Base-by-base conservation (phyloP, 2,113 vertebrate species). In the Sakesphorus luctuosus region DNA sequence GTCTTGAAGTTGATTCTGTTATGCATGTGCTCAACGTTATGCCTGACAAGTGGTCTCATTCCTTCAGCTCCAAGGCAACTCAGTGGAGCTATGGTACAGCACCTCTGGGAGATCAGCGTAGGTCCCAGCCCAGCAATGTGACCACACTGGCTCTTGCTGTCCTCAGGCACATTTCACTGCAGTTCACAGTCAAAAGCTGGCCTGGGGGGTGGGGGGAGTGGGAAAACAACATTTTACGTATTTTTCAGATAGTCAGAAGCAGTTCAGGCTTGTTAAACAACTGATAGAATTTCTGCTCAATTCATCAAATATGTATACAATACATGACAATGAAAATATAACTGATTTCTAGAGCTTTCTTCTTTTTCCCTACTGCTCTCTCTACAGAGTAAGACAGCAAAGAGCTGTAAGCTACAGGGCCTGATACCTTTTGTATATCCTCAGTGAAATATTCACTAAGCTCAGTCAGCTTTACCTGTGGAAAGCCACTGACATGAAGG, bases 201-300 rank as follows among this genome's bases (percentile, higher is more conserved):
- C 26, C 55, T 24, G 25, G 11, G 15, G 46, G 59, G 40, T 43
- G 40, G 40, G 40, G 40, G 40, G 40, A 43, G 40, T 15, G 40
- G 7, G 25, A 5, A 23, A 52, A 21, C 72, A 84, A 61, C 24
- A 6, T 90, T 84, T 68, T 75, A 81, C 40, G 23, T 50, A 44
- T 81, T 95, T 93, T 89, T 88, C 79, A 90, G 55, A 23, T 25
- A 88, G 65, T 63, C 52, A 65, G 66, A 92, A 88, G 35, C 10
- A 63, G 84, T 67, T 88, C 44, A 36, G 21, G 3, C 7, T 46
- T 49, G 12, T 80, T 90, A 88, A 91, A 87, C 50, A 65, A 38
- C 0, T 4, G 52, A 47, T 87, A 53, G 33, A 77, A 62, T 76
- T 90, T 62, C 52, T 77, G 31, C 36, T 55, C 29, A 59, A 83